Evolutionary conservation across 64 coral and sea anemone species (phyloP).

Genomic region (Stylophora pistillata): DNA sequence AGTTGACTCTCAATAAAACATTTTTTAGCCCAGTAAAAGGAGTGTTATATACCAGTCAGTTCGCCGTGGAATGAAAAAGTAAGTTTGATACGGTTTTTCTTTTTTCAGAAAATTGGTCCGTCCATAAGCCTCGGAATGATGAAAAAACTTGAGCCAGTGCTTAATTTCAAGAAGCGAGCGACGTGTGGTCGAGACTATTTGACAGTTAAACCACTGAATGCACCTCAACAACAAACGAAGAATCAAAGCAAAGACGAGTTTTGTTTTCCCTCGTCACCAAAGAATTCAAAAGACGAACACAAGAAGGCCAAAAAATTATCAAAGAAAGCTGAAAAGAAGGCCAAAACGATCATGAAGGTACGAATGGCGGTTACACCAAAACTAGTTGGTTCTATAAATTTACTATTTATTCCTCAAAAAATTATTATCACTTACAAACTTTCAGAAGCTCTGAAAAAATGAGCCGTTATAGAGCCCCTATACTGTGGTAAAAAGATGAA

Average conservation of each 20-base stretch:
- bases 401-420: no score
- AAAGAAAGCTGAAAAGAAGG: neutral
- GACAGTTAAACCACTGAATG: neutral
- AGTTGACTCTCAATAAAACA: neutral
- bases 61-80: no score
- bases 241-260: neutral
- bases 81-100: no score
- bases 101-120: constrained; percentile 4
- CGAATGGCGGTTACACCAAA: neutral
- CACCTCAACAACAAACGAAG: neutral
- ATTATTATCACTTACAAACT: no score
- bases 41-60: no score
- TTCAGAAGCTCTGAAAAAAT: no score
- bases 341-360: constrained; percentile 1
- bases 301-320: neutral
- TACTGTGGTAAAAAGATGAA: neutral
- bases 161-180: neutral
- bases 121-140: constrained; percentile 27
- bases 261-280: constrained; percentile 18
- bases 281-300: neutral
- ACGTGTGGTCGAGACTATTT: neutral
- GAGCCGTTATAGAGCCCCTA: no score
- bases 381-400: no score
- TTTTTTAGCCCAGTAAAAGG: neutral
- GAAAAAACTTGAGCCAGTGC: constrained; percentile 31